Percentiles rank a stretch among this genome's conserved stretches.
phyloP scores from a whole-genome alignment of 2,797 vertebrate genomes.

The Myiotriccus ornatus region DNA sequence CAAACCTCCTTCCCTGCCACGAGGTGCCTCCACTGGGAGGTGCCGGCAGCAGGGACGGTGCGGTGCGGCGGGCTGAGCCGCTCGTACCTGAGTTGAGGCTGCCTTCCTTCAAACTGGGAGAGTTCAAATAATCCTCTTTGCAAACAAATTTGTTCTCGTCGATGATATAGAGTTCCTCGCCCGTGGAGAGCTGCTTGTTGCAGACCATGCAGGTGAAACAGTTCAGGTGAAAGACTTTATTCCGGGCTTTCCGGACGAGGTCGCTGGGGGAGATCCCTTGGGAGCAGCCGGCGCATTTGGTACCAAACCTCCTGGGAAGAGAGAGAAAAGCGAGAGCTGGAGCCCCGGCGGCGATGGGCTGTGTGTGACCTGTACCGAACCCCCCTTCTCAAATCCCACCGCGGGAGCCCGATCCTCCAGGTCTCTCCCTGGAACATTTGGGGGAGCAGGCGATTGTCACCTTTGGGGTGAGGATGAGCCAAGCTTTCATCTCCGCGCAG shows the following conservation, averaged over 20 bases:
- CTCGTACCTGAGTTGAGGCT: constrained; percentile 92
- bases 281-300: constrained; percentile 92
- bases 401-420: not conserved
- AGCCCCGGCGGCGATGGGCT: not conserved
- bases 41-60: not conserved
- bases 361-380: accelerated
- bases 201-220: constrained; percentile 98
- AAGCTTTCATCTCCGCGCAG: not conserved
- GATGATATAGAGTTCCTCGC: constrained; percentile 95
- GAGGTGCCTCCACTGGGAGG: not conserved
- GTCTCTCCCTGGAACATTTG: not conserved
- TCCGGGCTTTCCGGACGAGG: constrained; percentile 91
- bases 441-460: accelerated
- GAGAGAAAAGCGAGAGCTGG: not conserved
- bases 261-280: constrained; percentile 95
- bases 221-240: constrained; percentile 95
- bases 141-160: constrained; percentile 98
- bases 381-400: not conserved
- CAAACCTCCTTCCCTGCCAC: not conserved
- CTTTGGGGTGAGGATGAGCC: not conserved
- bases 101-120: constrained; percentile 88
- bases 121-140: constrained; percentile 93
- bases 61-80: not conserved
- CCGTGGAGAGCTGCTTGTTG: constrained; percentile 97
- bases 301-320: constrained; percentile 87